These are phyloP conservation scores for Meliscaeva auricollis DNA, from an alignment of 2,888 invertebrate species.

Conservation along the genomic window DNA sequence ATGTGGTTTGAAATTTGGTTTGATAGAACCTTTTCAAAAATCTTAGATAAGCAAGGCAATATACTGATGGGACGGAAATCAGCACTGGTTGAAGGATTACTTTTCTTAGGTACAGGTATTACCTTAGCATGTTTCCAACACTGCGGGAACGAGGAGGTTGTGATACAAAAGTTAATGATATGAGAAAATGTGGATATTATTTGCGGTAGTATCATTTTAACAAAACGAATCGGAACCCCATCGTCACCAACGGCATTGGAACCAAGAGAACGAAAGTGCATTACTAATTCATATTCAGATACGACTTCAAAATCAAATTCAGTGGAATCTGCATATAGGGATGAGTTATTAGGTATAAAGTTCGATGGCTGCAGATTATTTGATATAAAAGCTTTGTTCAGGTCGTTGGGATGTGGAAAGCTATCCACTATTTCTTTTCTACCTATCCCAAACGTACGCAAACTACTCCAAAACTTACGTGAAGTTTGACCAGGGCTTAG, in stretches of 20 bases:
- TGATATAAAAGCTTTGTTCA: background rate
- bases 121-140: background rate
- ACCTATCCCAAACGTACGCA: conserved; percentile 6
- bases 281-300: conserved; percentile 2
- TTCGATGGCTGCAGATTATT: background rate
- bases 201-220: conserved; percentile 22
- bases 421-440: background rate
- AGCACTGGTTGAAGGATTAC: background rate
- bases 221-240: conserved; percentile 17
- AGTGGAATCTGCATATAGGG: background rate
- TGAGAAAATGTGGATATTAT: background rate
- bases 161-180: background rate
- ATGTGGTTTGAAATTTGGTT: background rate
- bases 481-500: background rate
- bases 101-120: conserved; percentile 4
- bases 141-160: background rate
- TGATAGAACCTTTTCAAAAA: background rate
- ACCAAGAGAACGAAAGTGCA: background rate
- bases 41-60: background rate
- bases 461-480: background rate
- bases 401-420: background rate
- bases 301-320: conserved; percentile 18
- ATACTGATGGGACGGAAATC: conserved; percentile 18
- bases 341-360: background rate
- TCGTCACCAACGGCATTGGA: conserved; percentile 19